A percentile compares a stretch with the other conserved stretches of the same genome.
Conservation (phyloP, 1,140 invertebrate genomes). For the Nomia melanderi region DNA sequence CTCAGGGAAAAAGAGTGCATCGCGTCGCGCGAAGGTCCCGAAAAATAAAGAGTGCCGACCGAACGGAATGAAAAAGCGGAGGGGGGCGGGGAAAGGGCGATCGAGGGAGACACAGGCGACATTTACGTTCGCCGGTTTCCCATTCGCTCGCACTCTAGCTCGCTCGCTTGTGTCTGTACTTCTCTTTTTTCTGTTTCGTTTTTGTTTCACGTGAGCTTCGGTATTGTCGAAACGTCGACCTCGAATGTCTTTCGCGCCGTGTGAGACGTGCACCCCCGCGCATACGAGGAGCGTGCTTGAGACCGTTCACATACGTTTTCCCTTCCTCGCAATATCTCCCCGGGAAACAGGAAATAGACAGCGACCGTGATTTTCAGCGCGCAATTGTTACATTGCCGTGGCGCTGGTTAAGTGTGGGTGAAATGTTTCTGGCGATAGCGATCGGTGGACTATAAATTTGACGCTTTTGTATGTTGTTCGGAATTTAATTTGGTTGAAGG, state of each 20-base stretch:
- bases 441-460: no score
- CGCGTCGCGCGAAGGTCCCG: constrained; percentile 49
- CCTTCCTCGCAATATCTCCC: constrained; percentile 41
- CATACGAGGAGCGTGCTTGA: background rate
- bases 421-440: background rate
- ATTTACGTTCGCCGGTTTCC: background rate
- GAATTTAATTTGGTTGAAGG: no score
- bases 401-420: background rate
- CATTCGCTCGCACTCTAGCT: background rate
- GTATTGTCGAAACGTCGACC: constrained; percentile 58
- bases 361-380: constrained; percentile 8
- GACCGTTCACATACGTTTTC: constrained; percentile 43
- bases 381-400: background rate
- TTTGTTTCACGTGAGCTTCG: constrained; percentile 35
- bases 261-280: background rate
- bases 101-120: background rate
- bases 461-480: no score
- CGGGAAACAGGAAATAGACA: constrained; percentile 27
- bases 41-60: constrained; percentile 31
- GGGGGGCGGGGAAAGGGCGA: background rate
- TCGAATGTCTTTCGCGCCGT: constrained; percentile 46
- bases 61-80: background rate
- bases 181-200: constrained; percentile 12
- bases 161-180: constrained; percentile 5
- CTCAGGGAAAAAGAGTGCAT: constrained; percentile 39